These are phyloP conservation scores for Upupa epops DNA, from an alignment of 2,113 vertebrate genomes.

Conservation along the genomic window DNA sequence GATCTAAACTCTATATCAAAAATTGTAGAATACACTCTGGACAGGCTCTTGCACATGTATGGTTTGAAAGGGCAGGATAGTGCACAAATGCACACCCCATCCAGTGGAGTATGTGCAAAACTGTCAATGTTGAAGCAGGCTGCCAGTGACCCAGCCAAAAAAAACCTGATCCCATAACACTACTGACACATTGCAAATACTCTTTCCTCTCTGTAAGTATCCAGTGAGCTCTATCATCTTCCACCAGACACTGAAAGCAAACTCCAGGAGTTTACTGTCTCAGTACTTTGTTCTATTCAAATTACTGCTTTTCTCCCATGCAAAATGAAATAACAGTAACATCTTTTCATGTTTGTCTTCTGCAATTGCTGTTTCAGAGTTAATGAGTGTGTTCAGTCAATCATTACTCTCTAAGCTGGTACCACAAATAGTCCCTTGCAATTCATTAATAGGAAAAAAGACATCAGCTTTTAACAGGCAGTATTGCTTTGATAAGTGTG, in stretches of 20 bases:
- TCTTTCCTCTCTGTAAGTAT: neutral
- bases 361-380: conserved; percentile 10
- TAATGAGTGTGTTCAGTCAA: conserved; percentile 40
- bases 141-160: neutral
- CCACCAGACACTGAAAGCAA: neutral
- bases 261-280: conserved; percentile 26
- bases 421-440: conserved; percentile 19
- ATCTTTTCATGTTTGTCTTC: conserved; percentile 1
- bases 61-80: neutral
- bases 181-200: neutral
- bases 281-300: conserved; percentile 33
- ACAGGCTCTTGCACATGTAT: neutral
- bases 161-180: neutral
- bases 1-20: conserved; percentile 23
- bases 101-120: neutral
- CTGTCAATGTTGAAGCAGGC: neutral
- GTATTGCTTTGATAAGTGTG: conserved; percentile 8
- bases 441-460: conserved; percentile 20
- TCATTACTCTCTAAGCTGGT: conserved; percentile 25
- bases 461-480: neutral
- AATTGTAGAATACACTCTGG: neutral
- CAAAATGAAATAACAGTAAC: conserved; percentile 18
- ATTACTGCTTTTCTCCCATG: conserved; percentile 39
- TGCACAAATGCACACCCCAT: too few species aligned
- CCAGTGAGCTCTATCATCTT: neutral